Evolutionary conservation across 1,140 invertebrate genomes (phyloP), one percentile per base, ranked within the genome.

Genomic region (Pseudobourletiella spinata): DNA sequence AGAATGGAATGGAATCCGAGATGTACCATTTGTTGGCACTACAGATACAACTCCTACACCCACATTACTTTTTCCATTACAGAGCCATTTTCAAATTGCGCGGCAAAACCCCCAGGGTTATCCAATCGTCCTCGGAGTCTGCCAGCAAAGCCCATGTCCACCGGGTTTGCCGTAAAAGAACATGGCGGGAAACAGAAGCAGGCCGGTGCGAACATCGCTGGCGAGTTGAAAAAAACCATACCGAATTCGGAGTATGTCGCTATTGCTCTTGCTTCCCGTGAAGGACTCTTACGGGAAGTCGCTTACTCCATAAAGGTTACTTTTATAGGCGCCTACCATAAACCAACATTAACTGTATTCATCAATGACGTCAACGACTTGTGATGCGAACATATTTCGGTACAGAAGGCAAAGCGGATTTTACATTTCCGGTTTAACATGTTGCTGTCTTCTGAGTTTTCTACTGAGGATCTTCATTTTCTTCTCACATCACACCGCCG

Each of bases 351-450:
- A n/a, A n/a, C n/a, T n/a, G n/a, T n/a, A n/a, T n/a, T n/a, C n/a
- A n/a, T n/a, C n/a, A n/a, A n/a, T n/a, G n/a, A n/a, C n/a, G n/a
- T n/a, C n/a, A n/a, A n/a, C n/a, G n/a, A n/a, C 35, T 39, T 8
- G 8, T 39, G 8, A 39, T n/a, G n/a, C 24, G 43, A 46, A 46
- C n/a, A 46, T 8, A 8, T 46, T 46, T 4, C 43, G 24, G 24
- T 55, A 16, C 14, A 55, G 52, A 55, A 55, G 39, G 52, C 52
- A 3, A 55, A 55, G 22, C 30, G 29, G 20, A 55, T 55, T 20
- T 26, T 55, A 3, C 52, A 55, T 35, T 32, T 55, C 52, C 52
- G 52, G 24, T 55, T 55, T 24, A 22, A 55, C 29, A 35, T 39
- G 29, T 32, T 55, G 6, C 16, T 55, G 3, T 35, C 52, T 22